Evolutionary conservation across 2,888 invertebrate genomes (phyloP), one percentile per base, ranked within the genome.

Genomic region (Drosophila imparisetae): DNA sequence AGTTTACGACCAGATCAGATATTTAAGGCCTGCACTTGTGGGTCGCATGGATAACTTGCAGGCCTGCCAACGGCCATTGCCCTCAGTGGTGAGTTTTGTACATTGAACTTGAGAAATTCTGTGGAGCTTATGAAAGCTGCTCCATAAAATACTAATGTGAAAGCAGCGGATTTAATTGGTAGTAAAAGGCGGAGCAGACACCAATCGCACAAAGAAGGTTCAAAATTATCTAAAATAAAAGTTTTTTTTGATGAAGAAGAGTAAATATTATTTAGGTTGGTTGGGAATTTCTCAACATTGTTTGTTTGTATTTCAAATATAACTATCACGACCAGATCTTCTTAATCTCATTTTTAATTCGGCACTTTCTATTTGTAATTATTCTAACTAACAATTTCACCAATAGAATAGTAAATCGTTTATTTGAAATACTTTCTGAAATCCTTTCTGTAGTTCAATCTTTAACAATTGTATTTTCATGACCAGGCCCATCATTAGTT

Each of bases 101-200:
- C 82, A 67, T 69, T 84, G 86, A 84, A 86, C 84, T 83, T 81
- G 66, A 30, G 52, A 64, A 30, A 59, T 65, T 42, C 21, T 58
- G 34, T 21, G 5, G 6, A 50, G 0, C 13, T 61, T 63, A 60
- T 53, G 50, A 72, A 67, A 68, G 67, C 52, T 66, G 60, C 29
- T 42, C 49, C 45, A 24, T 45, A 45, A 45, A 45, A 24, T 15
- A 45, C 45, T 15, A 45, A 45, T 24, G 21, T 15, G 8, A 45
- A 1, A 21, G 7, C 8, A 15, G 21, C 21, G 8, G 15, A 45
- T 15, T 45, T 45, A 24, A 24, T 24, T 21, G 45, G 15, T 8
- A 24, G 45, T 24, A 21, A 45, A 45, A 45, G 1, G 21, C 8
- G 15, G 4, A 45, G 21, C 15, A 15, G 45, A 45, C 15, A 1